A percentile compares a stretch with the other conserved stretches of the same genome.
These are phyloP conservation scores for Sesamia inferens DNA, from an alignment of 2,888 invertebrate species.

Conservation along the genomic window DNA sequence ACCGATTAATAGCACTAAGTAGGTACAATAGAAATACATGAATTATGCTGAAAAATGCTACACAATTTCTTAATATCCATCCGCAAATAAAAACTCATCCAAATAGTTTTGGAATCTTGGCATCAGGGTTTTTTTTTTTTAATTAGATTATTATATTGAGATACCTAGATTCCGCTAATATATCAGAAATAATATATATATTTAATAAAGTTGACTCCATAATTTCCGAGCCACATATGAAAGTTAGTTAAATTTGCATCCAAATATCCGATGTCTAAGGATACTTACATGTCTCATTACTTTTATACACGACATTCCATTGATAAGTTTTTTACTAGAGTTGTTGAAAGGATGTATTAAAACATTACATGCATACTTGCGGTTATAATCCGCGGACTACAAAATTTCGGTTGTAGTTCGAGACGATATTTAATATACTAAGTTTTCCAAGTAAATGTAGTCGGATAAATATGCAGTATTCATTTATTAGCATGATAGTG, in stretches of 20 bases:
- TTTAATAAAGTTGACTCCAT: background rate
- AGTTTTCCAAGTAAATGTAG: slow-evolving; percentile 21
- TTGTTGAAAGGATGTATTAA: background rate
- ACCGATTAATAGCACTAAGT: background rate
- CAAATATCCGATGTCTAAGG: background rate
- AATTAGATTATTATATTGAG: background rate
- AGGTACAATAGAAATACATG: background rate
- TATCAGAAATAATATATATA: background rate
- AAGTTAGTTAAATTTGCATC: background rate
- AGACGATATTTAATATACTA: background rate
- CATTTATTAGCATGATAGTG: slow-evolving; percentile 55
- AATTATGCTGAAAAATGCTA: background rate
- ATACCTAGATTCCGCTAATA: too few species aligned
- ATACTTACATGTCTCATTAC: background rate
- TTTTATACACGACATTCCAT: background rate
- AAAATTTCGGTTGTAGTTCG: background rate
- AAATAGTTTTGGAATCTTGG: background rate
- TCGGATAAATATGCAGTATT: slow-evolving; percentile 40
- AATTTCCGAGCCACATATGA: background rate
- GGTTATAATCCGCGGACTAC: background rate
- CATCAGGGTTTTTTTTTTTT: too few species aligned
- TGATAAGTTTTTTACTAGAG: background rate
- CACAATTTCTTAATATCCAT: background rate
- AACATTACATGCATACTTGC: background rate
- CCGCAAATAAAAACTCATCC: background rate